Percentiles rank a stretch among this genome's conserved stretches.
phyloP scores from a whole-genome alignment of 2,113 vertebrate genomes.

The Scartelaos histophorus region DNA sequence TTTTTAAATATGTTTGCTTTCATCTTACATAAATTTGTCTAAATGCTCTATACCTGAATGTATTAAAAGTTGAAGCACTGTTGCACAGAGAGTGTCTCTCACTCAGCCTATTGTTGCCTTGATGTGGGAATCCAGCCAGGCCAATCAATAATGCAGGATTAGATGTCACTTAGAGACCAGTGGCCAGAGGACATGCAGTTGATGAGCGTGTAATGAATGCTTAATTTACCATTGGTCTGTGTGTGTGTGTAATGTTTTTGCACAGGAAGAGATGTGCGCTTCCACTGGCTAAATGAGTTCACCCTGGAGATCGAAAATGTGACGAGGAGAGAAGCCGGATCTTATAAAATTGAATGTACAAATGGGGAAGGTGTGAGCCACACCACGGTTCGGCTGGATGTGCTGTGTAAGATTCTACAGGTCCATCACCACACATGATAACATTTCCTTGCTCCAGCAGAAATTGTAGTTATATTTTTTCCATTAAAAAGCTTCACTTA shows the following conservation, averaged over 20 bases:
- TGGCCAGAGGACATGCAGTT: slow-evolving; percentile 65
- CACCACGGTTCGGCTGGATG: slow-evolving; percentile 66
- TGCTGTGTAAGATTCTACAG: slow-evolving; percentile 71
- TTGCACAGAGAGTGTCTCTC: slow-evolving; percentile 38
- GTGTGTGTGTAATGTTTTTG: slow-evolving; percentile 30
- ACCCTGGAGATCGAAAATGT: slow-evolving; percentile 77
- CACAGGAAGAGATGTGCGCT: slow-evolving; percentile 54
- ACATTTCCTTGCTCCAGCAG: neutral
- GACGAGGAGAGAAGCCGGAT: slow-evolving; percentile 69
- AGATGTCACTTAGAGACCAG: slow-evolving; percentile 70
- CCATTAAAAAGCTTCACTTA: no score
- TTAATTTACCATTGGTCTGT: slow-evolving; percentile 55
- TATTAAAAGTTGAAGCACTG: slow-evolving; percentile 39
- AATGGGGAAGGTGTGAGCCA: slow-evolving; percentile 71
- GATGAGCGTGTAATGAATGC: slow-evolving; percentile 70
- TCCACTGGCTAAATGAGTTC: slow-evolving; percentile 52
- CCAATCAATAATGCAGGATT: slow-evolving; percentile 75
- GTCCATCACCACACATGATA: neutral
- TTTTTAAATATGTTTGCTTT: slow-evolving; percentile 40
- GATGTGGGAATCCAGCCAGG: slow-evolving; percentile 56
- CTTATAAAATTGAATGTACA: slow-evolving; percentile 69
- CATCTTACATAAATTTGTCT: slow-evolving; percentile 26
- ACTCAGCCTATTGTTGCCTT: slow-evolving; percentile 54
- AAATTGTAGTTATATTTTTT: neutral
- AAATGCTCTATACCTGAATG: slow-evolving; percentile 33